Base-by-base conservation (phyloP, 2,113 vertebrate genomes). In the Oreocharis arfaki region DNA sequence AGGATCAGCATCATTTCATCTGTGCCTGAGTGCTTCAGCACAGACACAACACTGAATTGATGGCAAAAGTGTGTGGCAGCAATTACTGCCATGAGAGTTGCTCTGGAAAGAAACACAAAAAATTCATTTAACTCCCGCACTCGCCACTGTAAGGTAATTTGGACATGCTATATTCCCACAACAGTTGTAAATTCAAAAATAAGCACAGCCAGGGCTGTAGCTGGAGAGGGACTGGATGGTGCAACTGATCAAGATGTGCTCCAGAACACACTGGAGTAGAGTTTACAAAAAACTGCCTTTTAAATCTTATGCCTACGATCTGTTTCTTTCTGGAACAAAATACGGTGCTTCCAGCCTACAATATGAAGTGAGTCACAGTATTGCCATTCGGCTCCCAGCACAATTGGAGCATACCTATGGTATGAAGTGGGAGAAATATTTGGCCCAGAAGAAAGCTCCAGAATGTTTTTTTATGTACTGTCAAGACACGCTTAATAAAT, bases 321-420 rank as follows among this genome's bases (percentile, higher is more conserved):
- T 83, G 5, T 74, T 95, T 94, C 80, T 83, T 90, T 90, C 89
- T 90, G 90, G 67, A 97, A 87, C 63, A 95, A 92, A 92, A 93
- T 42, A 55, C 6, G 67, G 80, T 33, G 12, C 80, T 87, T 89
- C 68, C 73, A 93, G 90, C 82, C 87, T 84, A 68, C 94, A 93
- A 70, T 57, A 49, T 23, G 56, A 88, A 85, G 55, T 93, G 85
- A 87, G 74, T 94, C 93, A 95, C 78, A 71, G 65, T 59, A 64
- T 87, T 89, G 83, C 87, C 96, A 92, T 95, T 94, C 93, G 57
- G 96, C 90, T 94, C 44, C 70, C 86, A 82, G 91, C 93, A 96
- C 87, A 89, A 97, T 37, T 83, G 88, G 80, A 96, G 41, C 96
- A 96, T 94, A 95, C 96, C 92, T 96, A 85, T 65, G 87, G 88